Evolutionary conservation across 2,113 vertebrate genomes (phyloP), one percentile per base, ranked within the genome.

Genomic region (Aleadryas rufinucha): DNA sequence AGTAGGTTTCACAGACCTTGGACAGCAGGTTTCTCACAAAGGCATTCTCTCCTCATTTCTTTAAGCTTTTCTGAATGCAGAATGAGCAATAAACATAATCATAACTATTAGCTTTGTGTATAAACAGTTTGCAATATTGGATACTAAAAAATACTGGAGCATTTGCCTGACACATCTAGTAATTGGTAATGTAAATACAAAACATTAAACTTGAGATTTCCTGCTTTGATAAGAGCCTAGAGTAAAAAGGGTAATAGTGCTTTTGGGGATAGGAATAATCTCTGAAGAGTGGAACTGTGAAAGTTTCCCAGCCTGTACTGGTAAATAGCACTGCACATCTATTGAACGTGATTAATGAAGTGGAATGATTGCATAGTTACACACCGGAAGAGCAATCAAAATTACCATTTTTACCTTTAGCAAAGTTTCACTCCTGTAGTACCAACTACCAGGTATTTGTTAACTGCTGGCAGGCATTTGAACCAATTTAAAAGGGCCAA

Each of bases 81-180:
- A 80, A 77, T 31, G 71, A 97, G 71, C 83, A 83, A 66, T 70
- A 97, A 80, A 76, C 66, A 56, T 50, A 80, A 64, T 57, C 65
- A 93, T 65, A 79, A 97, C 69, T 77, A 95, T 90, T 93, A 93
- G 22, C 41, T 86, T 94, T 86, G 52, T 41, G 33, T 66, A 72
- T 86, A 94, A 95, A 84, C 39, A 56, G 39, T 70, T 93, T 86
- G 65, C 57, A 74, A 23, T 68, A 47, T 28, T 60, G 18, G 23
- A 27, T 64, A 85, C 59, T 89, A 84, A 93, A 95, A 92, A 54
- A 37, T 50, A 69, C 59, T 22, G 21, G 35, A 70, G 15, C 41
- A 18, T 56, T 88, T 89, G 7, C 31, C 84, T 65, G 76, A 45
- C 59, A 85, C 84, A 61, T 75, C 81, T 75, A 57, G 23, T n/a